Evolutionary conservation across 2,113 vertebrate genomes (phyloP), one percentile per base, ranked within the genome.

Genomic region (Irena cyanogastra): DNA sequence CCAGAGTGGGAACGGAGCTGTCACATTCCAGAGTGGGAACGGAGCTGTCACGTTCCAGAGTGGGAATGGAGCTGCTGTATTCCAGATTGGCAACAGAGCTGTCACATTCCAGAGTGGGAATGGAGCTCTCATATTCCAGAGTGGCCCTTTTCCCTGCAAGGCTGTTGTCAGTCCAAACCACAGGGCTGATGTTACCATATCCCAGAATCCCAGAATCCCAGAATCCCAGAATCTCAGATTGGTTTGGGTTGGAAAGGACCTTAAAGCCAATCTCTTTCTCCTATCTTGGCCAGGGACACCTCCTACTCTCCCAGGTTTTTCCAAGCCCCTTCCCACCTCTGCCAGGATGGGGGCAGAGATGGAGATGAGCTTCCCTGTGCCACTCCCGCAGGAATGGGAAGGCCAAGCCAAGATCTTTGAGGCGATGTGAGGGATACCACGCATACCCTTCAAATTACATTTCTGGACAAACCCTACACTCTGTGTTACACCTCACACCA

Each of bases 401-500:
- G 4, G 41, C 8, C 27, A 70, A 45, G 54, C 37, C 18, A 11
- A 54, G 44, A 41, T 27, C 82, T 52, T n/a, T 50, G 80, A 68
- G 47, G 37, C 22, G 35, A 35, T 0, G 0, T 6, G 18, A 37
- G 80, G 41, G 10, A n/a, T 1, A 3, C 1, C 17, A 10, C 0
- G 10, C 31, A 7, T 15, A 17, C 5, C 12, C 9, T 47, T 39
- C 42, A 52, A 66, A 30, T 1, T 6, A 0, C 9, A 20, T 21
- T 64, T 64, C 21, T 28, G 27, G 35, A 10, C 24, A 64, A 93
- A 31, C 21, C 8, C 11, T n/a, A 0, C 4, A 0, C 16, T 33
- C 52, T 3, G 31, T 14, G 53, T 31, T 21, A 1, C 1, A 2
- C 10, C 26, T 26, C 18, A 22, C 37, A 39, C 9, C 45, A 49